Evolutionary conservation across 1,140 invertebrate genomes (phyloP), one percentile per base, ranked within the genome.

Genomic region (Doryteuthis pealeii): DNA sequence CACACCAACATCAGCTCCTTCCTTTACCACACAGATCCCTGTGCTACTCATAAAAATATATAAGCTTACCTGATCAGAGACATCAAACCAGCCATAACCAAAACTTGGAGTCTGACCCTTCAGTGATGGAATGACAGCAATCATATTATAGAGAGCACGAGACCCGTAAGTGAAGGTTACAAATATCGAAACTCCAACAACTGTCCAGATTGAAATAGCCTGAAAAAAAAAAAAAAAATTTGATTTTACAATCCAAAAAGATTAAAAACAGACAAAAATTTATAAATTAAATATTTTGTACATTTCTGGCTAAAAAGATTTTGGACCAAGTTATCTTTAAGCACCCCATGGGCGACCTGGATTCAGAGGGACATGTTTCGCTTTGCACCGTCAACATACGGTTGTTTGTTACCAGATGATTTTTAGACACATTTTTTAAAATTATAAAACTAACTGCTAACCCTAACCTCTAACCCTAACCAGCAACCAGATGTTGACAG

Each of bases 11-110:
- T n/a, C n/a, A n/a, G n/a, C n/a, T n/a, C n/a, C n/a, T n/a, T n/a
- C n/a, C n/a, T n/a, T n/a, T n/a, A n/a, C n/a, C n/a, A n/a, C n/a
- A n/a, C n/a, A n/a, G n/a, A n/a, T n/a, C n/a, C n/a, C n/a, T n/a
- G n/a, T n/a, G n/a, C n/a, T n/a, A n/a, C n/a, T n/a, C n/a, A n/a
- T n/a, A 75, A 45, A 62, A 30, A 30, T 30, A 32, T 31, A 75
- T 31, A 66, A 54, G 74, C 62, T 76, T 76, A 88, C 87, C 83
- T 88, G 85, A 75, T 88, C 86, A 69, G 84, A 86, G 12, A 88
- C 87, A 81, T 88, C 87, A 54, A 88, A 81, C 87, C 87, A 88
- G 49, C 83, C 83, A 80, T 85, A 87, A n/a, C 85, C 84, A 81
- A 88, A 88, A 68, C 79, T 81, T 10, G 87, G 86, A 35, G 85